Percentiles rank a stretch among this genome's conserved stretches.
phyloP scores from a whole-genome alignment of 35 echinoderm and acorn worm genomes.

The Stichopus chloronotus region DNA sequence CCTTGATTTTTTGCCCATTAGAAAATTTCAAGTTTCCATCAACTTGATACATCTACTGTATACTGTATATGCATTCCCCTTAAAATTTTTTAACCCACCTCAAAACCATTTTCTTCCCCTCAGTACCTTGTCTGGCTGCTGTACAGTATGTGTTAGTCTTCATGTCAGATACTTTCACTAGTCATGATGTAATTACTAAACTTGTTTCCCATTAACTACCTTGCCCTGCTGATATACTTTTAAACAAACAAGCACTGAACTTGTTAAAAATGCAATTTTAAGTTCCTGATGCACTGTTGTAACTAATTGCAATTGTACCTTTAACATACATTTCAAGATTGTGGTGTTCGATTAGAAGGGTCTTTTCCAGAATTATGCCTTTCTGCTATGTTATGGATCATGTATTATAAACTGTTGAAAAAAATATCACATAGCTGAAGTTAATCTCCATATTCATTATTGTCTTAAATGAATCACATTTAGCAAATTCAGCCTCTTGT shows the following conservation, averaged over 20 bases:
- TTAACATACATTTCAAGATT: neutral
- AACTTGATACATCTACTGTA: no score
- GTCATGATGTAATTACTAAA: neutral
- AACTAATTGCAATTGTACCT: neutral
- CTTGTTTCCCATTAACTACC: neutral
- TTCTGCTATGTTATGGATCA: neutral
- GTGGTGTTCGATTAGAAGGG: neutral
- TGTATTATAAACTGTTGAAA: neutral
- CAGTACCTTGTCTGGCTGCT: neutral
- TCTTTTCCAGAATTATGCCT: neutral
- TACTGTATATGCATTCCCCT: no score
- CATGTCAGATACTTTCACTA: constrained; percentile 3
- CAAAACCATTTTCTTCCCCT: neutral
- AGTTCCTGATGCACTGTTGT: constrained; percentile 7
- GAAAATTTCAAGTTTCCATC: no score
- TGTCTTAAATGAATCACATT: no score
- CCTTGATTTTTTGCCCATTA: no score
- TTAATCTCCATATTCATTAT: no score
- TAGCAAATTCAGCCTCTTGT: no score
- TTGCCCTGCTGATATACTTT: neutral
- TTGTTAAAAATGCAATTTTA: neutral
- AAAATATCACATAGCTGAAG: no score
- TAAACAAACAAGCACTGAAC: neutral
- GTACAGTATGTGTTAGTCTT: neutral
- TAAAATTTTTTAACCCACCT: neutral